Conservation (phyloP, 2,888 invertebrate genomes). For the Cyclophora albipunctata region DNA sequence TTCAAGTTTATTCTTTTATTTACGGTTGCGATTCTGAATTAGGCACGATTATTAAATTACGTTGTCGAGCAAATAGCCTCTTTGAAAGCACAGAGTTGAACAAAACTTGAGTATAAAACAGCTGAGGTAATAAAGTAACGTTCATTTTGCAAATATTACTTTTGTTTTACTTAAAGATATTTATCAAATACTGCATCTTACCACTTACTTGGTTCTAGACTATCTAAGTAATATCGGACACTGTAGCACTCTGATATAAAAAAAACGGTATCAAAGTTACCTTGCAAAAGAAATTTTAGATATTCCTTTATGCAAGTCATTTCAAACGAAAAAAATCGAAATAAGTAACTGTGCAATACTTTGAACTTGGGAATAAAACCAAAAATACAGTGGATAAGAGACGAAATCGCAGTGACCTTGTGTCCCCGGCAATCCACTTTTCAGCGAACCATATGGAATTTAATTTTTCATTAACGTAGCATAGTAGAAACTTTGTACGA, state of each 20-base stretch:
- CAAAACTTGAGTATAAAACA: slow-evolving; percentile 31
- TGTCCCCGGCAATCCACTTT: too few species aligned
- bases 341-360: too few species aligned
- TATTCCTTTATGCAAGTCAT: slow-evolving; percentile 19
- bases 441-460: too few species aligned
- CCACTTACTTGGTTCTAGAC: too few species aligned
- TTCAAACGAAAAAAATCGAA: too few species aligned
- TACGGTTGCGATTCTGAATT: too few species aligned
- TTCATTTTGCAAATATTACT: slow-evolving; percentile 64
- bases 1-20: not conserved
- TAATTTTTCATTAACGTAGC: too few species aligned
- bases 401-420: too few species aligned
- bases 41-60: slow-evolving; percentile 6
- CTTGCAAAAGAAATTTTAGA: slow-evolving; percentile 36
- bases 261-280: slow-evolving; percentile 10
- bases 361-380: too few species aligned
- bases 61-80: not conserved
- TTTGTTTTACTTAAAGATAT: slow-evolving; percentile 46
- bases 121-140: slow-evolving; percentile 62
- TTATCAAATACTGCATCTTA: slow-evolving; percentile 18
- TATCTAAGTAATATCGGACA: too few species aligned
- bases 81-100: slow-evolving; percentile 24
- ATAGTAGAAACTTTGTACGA: too few species aligned
- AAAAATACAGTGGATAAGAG: too few species aligned
- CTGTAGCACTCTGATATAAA: not conserved